Base-by-base conservation (phyloP, 2,888 invertebrate species). In the Polylopha cassiicola region DNA sequence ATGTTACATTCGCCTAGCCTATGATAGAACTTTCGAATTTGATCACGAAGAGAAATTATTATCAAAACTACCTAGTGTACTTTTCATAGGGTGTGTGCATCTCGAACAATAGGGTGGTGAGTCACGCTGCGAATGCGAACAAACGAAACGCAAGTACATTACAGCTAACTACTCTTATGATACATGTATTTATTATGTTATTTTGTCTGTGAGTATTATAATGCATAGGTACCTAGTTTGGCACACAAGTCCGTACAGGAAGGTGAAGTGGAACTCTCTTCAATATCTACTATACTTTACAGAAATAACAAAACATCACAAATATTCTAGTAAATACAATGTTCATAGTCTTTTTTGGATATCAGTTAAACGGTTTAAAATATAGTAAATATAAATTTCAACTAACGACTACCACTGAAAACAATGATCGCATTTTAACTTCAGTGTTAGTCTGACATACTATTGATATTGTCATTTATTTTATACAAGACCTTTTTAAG, bases 11-110 rank as follows among this genome's bases (percentile, higher is more conserved):
- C 70, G 71, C 79, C 84, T 84, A 85, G 73, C 84, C 85, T 85
- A 85, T 82, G 82, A 82, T 82, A 84, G 80, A 76, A 75, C 80
- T 82, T 80, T 78, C 71, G 71, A 82, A 79, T 76, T 80, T 75
- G 79, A 82, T 82, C 80, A 75, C 79, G 79, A 84, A 81, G 80
- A 80, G 71, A 85, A 85, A 84, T 78, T 73, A 82, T 82, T 82
- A 81, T 79, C 73, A 77, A 79, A 78, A 77, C 81, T 84, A 82
- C 80, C 78, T 82, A 84, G 78, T 74, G 72, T 81, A 76, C 64
- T 64, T 74, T 68, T 71, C 72, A 71, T 73, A 75, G 65, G 66
- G 66, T 73, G 63, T 72, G 84, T 82, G 84, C 82, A 76, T 67
- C 72, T 76, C 70, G 72, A 84, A 74, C 81, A 77, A 79, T 77